A percentile compares a stretch with the other conserved stretches of the same genome.
Evolutionary conservation across 2,113 vertebrate species (phyloP).

Genomic region (Bubo blakistoni): DNA sequence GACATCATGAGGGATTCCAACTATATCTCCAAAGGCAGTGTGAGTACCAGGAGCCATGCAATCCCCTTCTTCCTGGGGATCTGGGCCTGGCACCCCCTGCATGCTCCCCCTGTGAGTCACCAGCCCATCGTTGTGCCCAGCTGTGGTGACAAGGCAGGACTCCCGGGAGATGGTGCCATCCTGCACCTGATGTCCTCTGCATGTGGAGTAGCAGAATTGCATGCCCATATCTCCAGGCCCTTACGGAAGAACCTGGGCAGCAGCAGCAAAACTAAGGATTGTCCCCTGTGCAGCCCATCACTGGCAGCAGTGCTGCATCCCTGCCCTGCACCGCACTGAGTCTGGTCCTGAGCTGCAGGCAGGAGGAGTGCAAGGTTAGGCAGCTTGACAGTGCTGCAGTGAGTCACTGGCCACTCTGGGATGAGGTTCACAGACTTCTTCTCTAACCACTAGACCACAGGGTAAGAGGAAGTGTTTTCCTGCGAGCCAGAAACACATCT

Average conservation of each 20-base stretch:
- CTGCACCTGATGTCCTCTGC: neutral
- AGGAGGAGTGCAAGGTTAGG: neutral
- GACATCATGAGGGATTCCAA: slow-evolving; percentile 99
- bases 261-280: neutral
- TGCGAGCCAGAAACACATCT: neutral
- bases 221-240: neutral
- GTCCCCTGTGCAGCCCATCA: neutral
- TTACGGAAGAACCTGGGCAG: neutral
- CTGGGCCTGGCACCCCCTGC: neutral
- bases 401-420: slow-evolving; percentile 3
- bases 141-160: neutral
- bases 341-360: neutral
- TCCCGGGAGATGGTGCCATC: neutral
- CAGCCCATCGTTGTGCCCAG: neutral
- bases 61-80: neutral
- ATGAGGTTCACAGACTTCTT: slow-evolving; percentile 2
- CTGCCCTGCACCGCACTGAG: neutral
- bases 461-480: slow-evolving; percentile 6
- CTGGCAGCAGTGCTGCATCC: neutral
- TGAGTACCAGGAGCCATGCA: slow-evolving; percentile 68
- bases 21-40: slow-evolving; percentile 98
- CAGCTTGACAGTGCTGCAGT: neutral
- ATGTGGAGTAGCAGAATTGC: neutral
- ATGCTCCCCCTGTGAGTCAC: fast-evolving
- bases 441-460: slow-evolving; percentile 23